Conservation (phyloP, 2,888 invertebrate genomes). For the Mythimna loreyi region DNA sequence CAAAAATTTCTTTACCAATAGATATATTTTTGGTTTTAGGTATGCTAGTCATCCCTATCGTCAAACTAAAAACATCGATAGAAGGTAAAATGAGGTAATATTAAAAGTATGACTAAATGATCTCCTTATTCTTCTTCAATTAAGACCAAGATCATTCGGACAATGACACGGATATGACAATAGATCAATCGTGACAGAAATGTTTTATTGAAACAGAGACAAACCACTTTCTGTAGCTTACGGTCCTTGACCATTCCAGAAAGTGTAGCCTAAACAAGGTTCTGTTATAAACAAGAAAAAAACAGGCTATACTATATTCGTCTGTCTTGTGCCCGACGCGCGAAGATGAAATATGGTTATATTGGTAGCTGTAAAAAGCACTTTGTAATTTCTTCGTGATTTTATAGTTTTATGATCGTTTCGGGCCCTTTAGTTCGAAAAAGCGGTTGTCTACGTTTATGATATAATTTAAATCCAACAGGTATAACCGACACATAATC, state of each 20-base stretch:
- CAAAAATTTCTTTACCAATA: neutral
- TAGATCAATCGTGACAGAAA: constrained; percentile 83
- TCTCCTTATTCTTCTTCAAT: constrained; percentile 68
- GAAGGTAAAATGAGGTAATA: constrained; percentile 30
- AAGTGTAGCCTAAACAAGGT: constrained; percentile 79
- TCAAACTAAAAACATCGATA: constrained; percentile 3
- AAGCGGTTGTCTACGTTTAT: constrained; percentile 76
- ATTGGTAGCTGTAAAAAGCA: constrained; percentile 84
- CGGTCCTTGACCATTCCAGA: constrained; percentile 86
- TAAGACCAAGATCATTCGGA: constrained; percentile 83
- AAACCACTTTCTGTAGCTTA: constrained; percentile 80
- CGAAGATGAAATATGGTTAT: constrained; percentile 88
- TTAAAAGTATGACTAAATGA: constrained; percentile 51
- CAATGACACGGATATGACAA: constrained; percentile 76
- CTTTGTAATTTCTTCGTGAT: constrained; percentile 84
- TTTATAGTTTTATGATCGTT: constrained; percentile 86
- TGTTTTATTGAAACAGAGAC: constrained; percentile 78
- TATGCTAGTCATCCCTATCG: neutral
- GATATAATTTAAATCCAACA: constrained; percentile 75
- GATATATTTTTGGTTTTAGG: neutral
- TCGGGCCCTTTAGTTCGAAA: constrained; percentile 78
- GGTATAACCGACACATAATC: constrained; percentile 78
- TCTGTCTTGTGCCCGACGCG: constrained; percentile 72
- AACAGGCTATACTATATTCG: constrained; percentile 65
- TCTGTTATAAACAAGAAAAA: constrained; percentile 75